phyloP scores from a whole-genome alignment of 2,113 vertebrate genomes.

The Colaptes auratus region DNA sequence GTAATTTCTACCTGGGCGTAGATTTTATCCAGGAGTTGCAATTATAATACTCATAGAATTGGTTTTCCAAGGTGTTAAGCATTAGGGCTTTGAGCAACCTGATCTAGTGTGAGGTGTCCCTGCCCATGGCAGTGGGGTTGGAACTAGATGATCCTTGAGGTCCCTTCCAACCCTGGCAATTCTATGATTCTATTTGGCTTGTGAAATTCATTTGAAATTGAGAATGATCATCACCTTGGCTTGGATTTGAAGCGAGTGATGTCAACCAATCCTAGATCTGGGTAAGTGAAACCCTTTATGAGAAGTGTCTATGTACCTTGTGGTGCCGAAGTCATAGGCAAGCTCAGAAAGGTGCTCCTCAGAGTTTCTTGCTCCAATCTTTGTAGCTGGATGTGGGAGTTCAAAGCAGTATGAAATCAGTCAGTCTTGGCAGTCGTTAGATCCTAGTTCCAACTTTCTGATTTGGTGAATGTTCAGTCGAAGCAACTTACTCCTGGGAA shows the following conservation, averaged over 20 bases:
- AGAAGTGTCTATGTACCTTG: background rate
- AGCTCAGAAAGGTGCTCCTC: background rate
- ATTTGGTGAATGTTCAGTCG: accelerated
- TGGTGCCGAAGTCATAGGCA: accelerated
- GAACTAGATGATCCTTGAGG: too few species aligned
- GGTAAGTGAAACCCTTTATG: background rate
- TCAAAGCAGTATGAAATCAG: background rate
- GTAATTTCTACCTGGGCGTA: background rate
- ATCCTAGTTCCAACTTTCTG: background rate
- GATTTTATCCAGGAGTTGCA: background rate
- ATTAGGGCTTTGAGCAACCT: too few species aligned
- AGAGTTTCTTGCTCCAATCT: background rate
- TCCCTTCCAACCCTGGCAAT: too few species aligned
- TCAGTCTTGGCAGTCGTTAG: background rate
- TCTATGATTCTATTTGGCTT: background rate
- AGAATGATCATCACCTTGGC: background rate
- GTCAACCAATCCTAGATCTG: background rate
- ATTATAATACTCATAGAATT: background rate
- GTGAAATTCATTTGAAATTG: background rate
- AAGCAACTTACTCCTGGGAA: background rate
- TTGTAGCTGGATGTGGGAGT: background rate
- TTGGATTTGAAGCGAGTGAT: background rate
- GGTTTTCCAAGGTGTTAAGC: background rate
- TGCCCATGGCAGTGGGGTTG: too few species aligned
- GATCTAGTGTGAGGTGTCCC: too few species aligned